phyloP scores from a whole-genome alignment of 2,888 invertebrate species.

The Caradrina clavipalpis region DNA sequence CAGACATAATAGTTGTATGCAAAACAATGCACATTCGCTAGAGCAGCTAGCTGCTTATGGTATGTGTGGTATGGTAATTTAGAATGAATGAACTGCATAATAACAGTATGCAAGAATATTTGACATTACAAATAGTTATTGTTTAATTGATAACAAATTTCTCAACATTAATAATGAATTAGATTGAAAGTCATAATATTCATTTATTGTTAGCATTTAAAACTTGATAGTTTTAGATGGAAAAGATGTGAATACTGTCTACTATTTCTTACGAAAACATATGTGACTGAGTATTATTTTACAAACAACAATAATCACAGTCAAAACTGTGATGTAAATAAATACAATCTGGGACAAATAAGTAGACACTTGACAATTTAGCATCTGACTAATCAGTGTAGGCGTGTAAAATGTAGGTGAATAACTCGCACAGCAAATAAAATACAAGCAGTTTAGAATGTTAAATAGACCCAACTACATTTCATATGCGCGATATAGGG shows the following conservation, averaged over 20 bases:
- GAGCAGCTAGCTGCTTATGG: slow-evolving; percentile 36
- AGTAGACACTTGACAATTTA: slow-evolving; percentile 40
- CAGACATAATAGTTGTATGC: slow-evolving; percentile 27
- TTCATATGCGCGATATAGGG: slow-evolving; percentile 63
- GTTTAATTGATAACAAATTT: slow-evolving; percentile 12
- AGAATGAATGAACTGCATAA: slow-evolving; percentile 38
- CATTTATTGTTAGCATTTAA: not conserved
- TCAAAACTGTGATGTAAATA: slow-evolving; percentile 7
- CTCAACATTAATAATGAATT: slow-evolving; percentile 8
- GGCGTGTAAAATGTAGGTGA: slow-evolving; percentile 47
- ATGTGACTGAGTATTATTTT: slow-evolving; percentile 3
- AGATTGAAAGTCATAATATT: not conserved
- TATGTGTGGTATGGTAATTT: slow-evolving; percentile 2
- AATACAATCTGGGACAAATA: slow-evolving; percentile 23
- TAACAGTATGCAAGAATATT: slow-evolving; percentile 25
- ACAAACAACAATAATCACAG: slow-evolving; percentile 31
- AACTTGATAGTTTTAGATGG: not conserved
- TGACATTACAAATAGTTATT: slow-evolving; percentile 24
- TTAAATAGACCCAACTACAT: slow-evolving; percentile 37
- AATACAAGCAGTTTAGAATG: slow-evolving; percentile 40
- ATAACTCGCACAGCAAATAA: slow-evolving; percentile 61
- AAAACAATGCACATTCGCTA: slow-evolving; percentile 59
- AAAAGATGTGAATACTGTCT: slow-evolving; percentile 1
- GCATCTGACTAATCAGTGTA: slow-evolving; percentile 48
- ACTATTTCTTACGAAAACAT: not conserved